Percentiles rank a stretch among this genome's conserved stretches.
These are phyloP conservation scores for Scrobipalpa atriplicella DNA, from an alignment of 2,888 invertebrate genomes.

Conservation along the genomic window DNA sequence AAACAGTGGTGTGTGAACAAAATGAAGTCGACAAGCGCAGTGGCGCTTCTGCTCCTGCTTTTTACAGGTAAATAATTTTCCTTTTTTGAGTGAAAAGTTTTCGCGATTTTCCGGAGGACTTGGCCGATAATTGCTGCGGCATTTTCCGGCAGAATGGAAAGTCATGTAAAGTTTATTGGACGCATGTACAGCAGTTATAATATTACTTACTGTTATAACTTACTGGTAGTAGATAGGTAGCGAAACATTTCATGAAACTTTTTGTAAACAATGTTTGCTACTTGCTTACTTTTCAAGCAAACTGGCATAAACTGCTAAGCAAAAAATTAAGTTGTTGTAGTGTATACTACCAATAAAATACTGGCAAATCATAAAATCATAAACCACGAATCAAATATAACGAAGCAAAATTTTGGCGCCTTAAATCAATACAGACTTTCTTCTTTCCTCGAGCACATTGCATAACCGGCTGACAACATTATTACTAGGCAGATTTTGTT, in stretches of 20 bases:
- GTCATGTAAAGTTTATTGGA: constrained; percentile 6
- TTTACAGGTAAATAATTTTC: constrained; percentile 61
- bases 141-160: constrained; percentile 17
- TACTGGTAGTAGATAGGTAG: too few relatives aligned
- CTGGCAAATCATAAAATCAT: neutral
- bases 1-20: constrained; percentile 58
- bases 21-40: constrained; percentile 70
- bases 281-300: neutral
- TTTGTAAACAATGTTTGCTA: neutral
- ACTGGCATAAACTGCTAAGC: neutral
- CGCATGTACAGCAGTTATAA: neutral
- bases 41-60: constrained; percentile 63
- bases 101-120: constrained; percentile 16
- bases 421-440: constrained; percentile 33
- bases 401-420: neutral
- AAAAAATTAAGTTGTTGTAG: too few relatives aligned
- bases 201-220: neutral
- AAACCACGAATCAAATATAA: neutral
- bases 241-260: neutral
- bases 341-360: neutral
- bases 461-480: constrained; percentile 33
- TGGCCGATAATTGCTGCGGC: constrained; percentile 5
- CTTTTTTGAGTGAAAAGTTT: constrained; percentile 11
- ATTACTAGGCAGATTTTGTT: constrained; percentile 28
- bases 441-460: constrained; percentile 31